Conservation (phyloP, 2,888 invertebrate species). For the Noctua janthina region DNA sequence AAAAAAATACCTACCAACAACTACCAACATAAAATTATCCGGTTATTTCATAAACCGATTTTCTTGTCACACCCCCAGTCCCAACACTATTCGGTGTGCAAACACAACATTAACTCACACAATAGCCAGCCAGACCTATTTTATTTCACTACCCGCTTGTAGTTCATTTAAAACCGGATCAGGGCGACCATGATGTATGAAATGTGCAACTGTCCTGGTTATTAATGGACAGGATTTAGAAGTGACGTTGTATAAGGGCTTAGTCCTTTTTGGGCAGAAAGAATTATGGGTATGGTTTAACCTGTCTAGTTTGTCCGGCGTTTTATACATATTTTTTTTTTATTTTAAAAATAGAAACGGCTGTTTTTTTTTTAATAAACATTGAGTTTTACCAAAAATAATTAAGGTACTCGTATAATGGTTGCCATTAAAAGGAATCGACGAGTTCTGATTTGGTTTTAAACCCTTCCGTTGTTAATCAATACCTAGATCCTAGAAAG, state of each 20-base stretch:
- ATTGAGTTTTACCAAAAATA: not conserved
- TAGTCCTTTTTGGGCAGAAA: slow-evolving; percentile 40
- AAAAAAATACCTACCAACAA: not conserved
- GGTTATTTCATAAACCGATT: slow-evolving; percentile 40
- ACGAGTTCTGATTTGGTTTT: not conserved
- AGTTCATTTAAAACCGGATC: slow-evolving; percentile 71
- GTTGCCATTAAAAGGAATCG: not conserved
- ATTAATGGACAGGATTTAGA: slow-evolving; percentile 61
- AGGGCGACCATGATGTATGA: slow-evolving; percentile 67
- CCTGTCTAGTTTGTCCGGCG: not conserved
- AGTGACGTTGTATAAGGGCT: slow-evolving; percentile 47
- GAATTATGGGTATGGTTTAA: slow-evolving; percentile 41
- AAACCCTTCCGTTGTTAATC: not conserved
- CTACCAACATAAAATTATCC: slow-evolving; percentile 22
- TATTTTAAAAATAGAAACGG: not conserved
- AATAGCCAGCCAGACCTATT: slow-evolving; percentile 71
- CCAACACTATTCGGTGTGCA: slow-evolving; percentile 52
- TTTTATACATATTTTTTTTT: slow-evolving; percentile 5
- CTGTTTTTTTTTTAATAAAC: not conserved
- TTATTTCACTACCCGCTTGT: slow-evolving; percentile 68
- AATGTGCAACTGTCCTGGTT: slow-evolving; percentile 61
- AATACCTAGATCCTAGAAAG: not conserved
- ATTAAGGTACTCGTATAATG: not conserved
- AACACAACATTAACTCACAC: slow-evolving; percentile 71
- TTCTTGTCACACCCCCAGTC: slow-evolving; percentile 45